Evolutionary conservation across 2,797 vertebrate genomes (phyloP).

Genomic region (Alcedo atthis): DNA sequence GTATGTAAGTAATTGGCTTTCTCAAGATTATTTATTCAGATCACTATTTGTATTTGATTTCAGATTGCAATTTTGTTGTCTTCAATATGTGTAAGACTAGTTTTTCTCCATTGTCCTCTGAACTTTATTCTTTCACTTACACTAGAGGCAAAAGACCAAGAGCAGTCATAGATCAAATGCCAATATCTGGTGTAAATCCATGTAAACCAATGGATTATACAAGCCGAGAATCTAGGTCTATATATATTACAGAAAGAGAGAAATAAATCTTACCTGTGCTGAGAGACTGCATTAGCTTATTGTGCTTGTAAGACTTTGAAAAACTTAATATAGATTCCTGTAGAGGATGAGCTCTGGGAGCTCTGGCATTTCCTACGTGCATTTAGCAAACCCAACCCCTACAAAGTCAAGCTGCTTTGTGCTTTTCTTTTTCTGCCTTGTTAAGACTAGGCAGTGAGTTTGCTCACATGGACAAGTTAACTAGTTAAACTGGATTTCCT

Average conservation of each 20-base stretch:
- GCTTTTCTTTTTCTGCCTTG: neutral
- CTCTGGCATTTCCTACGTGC: neutral
- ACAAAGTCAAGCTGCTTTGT: neutral
- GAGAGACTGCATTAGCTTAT: constrained; percentile 35
- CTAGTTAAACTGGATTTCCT: neutral
- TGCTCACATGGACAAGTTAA: neutral
- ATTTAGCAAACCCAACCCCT: neutral
- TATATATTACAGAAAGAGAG: constrained; percentile 30
- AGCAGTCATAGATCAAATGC: constrained; percentile 41
- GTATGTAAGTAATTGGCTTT: constrained; percentile 36
- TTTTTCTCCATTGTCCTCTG: constrained; percentile 14
- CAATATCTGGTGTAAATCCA: constrained; percentile 46
- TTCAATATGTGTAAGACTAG: neutral
- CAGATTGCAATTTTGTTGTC: constrained; percentile 2
- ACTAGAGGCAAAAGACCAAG: constrained; percentile 4
- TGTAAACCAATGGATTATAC: constrained; percentile 43
- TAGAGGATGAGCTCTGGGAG: neutral
- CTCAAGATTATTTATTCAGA: constrained; percentile 43
- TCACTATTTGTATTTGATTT: constrained; percentile 6
- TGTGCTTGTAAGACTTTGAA: constrained; percentile 30
- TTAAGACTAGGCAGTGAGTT: neutral
- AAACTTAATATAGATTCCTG: constrained; percentile 23
- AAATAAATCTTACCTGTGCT: constrained; percentile 52
- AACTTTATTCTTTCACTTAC: constrained; percentile 7
- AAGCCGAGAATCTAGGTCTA: neutral